phyloP scores from a whole-genome alignment of 1,140 invertebrate species.

The Drosophila asahinai region DNA sequence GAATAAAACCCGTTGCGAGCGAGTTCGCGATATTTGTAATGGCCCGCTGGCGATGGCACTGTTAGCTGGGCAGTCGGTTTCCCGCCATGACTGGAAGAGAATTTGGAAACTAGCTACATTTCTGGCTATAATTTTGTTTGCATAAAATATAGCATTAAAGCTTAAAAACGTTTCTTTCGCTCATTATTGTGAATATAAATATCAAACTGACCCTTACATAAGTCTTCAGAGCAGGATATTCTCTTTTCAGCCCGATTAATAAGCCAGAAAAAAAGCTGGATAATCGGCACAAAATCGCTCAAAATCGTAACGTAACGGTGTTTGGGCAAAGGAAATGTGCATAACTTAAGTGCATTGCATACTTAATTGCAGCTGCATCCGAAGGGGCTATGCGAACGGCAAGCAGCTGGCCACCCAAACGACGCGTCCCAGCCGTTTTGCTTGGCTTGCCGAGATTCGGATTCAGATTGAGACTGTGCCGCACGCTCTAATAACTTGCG shows the following conservation, averaged over 20 bases:
- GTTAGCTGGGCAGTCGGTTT: neutral
- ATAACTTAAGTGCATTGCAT: conserved; percentile 80
- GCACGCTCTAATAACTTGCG: conserved; percentile 50
- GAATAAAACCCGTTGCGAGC: conserved; percentile 66
- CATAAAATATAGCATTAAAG: no score
- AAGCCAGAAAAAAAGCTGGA: neutral
- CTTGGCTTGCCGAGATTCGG: conserved; percentile 66
- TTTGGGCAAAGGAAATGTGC: conserved; percentile 79
- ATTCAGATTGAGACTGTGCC: conserved; percentile 38
- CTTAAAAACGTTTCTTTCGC: no score
- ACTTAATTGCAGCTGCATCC: conserved; percentile 62
- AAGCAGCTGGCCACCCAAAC: conserved; percentile 45
- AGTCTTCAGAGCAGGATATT: no score
- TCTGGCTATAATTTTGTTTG: no score
- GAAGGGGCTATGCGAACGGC: conserved; percentile 22
- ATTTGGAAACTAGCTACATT: neutral
- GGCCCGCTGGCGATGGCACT: conserved; percentile 8
- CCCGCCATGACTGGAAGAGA: neutral
- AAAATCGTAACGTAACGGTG: conserved; percentile 67
- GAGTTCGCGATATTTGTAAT: conserved; percentile 54
- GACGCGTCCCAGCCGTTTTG: conserved; percentile 67
- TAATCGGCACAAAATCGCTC: conserved; percentile 34
- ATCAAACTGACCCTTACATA: neutral
- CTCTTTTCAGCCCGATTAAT: no score
- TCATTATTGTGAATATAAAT: neutral